phyloP scores from a whole-genome alignment of 2,888 invertebrate genomes.

The Cryptocephalus moraei region DNA sequence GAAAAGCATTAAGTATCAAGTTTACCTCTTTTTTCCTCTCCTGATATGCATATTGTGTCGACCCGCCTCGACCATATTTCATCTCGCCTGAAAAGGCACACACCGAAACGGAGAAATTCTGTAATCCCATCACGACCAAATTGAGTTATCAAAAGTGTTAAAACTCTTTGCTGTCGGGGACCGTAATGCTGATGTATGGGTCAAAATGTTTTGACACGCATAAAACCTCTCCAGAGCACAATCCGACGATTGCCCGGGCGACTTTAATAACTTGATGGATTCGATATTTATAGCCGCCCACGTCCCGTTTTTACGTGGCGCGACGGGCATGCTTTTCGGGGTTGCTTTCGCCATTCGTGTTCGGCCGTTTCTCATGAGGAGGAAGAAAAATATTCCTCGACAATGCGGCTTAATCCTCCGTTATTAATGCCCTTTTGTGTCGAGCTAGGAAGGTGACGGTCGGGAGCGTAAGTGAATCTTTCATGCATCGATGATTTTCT shows the following conservation, averaged over 20 bases:
- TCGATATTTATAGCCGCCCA: no score
- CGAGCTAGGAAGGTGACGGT: no score
- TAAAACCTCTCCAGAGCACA: slow-evolving; percentile 10
- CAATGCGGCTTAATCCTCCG: no score
- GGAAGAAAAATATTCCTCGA: no score
- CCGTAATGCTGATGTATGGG: slow-evolving; percentile 24
- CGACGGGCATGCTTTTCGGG: no score
- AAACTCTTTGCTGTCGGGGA: slow-evolving; percentile 7
- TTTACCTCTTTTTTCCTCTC: slow-evolving; percentile 3
- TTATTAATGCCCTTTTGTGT: no score
- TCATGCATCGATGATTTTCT: no score
- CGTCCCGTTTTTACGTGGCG: no score
- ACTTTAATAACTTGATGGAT: no score
- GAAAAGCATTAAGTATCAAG: slow-evolving; percentile 7
- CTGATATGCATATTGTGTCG: slow-evolving; percentile 5
- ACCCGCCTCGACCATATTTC: slow-evolving; percentile 3
- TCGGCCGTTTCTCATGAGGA: no score
- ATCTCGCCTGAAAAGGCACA: slow-evolving; percentile 1
- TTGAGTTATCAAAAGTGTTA: slow-evolving; percentile 16
- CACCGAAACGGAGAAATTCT: slow-evolving; percentile 4
- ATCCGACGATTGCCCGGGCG: not conserved
- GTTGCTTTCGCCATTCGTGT: no score
- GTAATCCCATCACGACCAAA: slow-evolving; percentile 4
- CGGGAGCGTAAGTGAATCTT: no score
- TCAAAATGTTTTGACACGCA: slow-evolving; percentile 25